phyloP scores from a whole-genome alignment of 2,888 invertebrate genomes.

The Notodonta dromedarius region DNA sequence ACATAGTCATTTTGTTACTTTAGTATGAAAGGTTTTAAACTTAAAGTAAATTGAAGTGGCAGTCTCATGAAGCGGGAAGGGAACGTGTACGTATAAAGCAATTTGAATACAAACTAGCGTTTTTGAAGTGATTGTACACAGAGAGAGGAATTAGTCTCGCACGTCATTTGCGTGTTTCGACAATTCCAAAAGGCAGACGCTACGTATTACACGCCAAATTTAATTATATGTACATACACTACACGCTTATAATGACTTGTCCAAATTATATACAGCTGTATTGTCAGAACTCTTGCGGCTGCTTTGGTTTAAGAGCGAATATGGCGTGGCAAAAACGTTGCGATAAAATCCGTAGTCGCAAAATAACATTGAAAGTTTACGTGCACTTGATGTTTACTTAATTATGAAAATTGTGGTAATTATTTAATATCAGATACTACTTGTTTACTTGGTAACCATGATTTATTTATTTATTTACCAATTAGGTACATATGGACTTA shows the following conservation, averaged over 20 bases:
- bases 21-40: no score
- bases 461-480: no score
- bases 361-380: constrained; percentile 8
- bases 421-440: not conserved
- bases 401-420: not conserved
- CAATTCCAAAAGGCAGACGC: constrained; percentile 38
- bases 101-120: constrained; percentile 21
- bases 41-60: not conserved
- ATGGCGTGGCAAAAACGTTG: constrained; percentile 20
- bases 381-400: constrained; percentile 2
- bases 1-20: no score
- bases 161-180: constrained; percentile 36
- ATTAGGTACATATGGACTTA: no score
- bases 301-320: constrained; percentile 22
- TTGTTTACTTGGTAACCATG: no score
- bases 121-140: constrained; percentile 29
- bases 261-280: constrained; percentile 31
- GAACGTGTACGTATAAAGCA: constrained; percentile 4
- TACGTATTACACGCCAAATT: constrained; percentile 37
- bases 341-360: constrained; percentile 14
- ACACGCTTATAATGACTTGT: constrained; percentile 34
- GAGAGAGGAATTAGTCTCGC: constrained; percentile 30
- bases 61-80: constrained; percentile 2
- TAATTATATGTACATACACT: constrained; percentile 36
- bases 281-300: constrained; percentile 30